Evolutionary conservation across 2,113 vertebrate species (phyloP), one percentile per base, ranked within the genome.

Genomic region (Chrysochloris asiatica): DNA sequence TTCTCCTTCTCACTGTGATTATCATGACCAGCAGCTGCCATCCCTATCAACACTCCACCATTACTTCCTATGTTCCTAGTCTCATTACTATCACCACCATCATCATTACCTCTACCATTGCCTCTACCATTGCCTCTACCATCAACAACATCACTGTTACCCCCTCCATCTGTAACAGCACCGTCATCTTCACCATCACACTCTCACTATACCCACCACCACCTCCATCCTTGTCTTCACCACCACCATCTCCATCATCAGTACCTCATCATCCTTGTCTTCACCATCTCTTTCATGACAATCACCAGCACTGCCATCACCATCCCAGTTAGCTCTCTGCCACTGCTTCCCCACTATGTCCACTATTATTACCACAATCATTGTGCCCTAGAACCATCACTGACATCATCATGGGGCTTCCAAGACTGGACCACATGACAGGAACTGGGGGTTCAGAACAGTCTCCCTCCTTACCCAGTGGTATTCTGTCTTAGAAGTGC

Each of bases 141-240:
- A 14, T 28, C 43, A 59, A 22, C 26, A 61, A 6, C 59, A 63
- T 30, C 26, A 63, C 8, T 8, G 8, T 8, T 30, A 28, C 14
- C 16, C 24, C 77, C 36, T 4, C 38, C 67, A 47, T 10, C 52
- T 56, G 26, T 22, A 45, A 21, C 76, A 4, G 3, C 16, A 7
- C 36, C 22, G 0, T 11, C 12, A 48, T 9, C 9, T 11, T 2
- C 38, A 19, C 13, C 45, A n/a, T 22, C 5, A 26, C 26, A 4
- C 36, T 48, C 9, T 24, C 41, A 22, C 1, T 28, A 19, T 28
- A 21, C 56, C 7, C 8, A 13, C 30, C 21, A 45, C 2, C 69
- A 33, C 28, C 38, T 13, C 0, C 48, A 33, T 1, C 67, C 61
- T 16, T 12, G 24, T 36, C 52, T 33, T 1, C 52, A 72, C 19